Base-by-base conservation (phyloP, 2,113 vertebrate genomes). In the Seriola aureovittata region DNA sequence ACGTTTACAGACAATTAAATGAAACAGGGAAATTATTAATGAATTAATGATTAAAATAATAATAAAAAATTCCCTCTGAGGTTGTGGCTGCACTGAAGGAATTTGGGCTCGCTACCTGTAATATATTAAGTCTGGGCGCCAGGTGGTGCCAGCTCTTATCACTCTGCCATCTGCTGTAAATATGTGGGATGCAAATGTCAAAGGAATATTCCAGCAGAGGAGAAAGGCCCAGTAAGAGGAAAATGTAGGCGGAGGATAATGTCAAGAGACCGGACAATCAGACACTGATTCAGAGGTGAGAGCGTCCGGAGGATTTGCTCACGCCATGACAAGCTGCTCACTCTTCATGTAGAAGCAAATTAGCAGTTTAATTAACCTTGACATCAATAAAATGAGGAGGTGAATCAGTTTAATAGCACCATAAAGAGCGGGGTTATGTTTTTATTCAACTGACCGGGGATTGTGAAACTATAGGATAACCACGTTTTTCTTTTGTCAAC, bases 401-500 rank as follows among this genome's bases (percentile, higher is more conserved):
- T 57, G 0, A 70, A 77, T 75, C n/a, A 11, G 48, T 36, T 85
- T 77, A 72, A 71, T 64, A 1, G 75, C 42, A 1, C 0, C 63
- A 17, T 44, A 50, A 70, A 17, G 14, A n/a, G 48, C 2, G 1
- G 3, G 29, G 14, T 48, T 48, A 3, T 69, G 52, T 80, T 82
- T 81, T 75, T 14, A 78, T 70, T 48, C 25, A 50, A 13, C 75
- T 52, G 32, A 71, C 25, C 55, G 14, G 8, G 29, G 6, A n/a
- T 77, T 17, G 81, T 14, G 34, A 50, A 66, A 48, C 81, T 59
- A 71, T 17, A 54, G 46, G 58, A 81, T 42, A 52, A 70, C 62
- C 71, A 70, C 54, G 34, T 60, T 54, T 29, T 72, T 10, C 50
- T 42, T 62, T 68, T 81, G 79, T 86, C 59, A 84, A 69, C 77